Evolutionary conservation across 2,113 vertebrate genomes (phyloP), one percentile per base, ranked within the genome.

Genomic region (Aepyceros melampus): DNA sequence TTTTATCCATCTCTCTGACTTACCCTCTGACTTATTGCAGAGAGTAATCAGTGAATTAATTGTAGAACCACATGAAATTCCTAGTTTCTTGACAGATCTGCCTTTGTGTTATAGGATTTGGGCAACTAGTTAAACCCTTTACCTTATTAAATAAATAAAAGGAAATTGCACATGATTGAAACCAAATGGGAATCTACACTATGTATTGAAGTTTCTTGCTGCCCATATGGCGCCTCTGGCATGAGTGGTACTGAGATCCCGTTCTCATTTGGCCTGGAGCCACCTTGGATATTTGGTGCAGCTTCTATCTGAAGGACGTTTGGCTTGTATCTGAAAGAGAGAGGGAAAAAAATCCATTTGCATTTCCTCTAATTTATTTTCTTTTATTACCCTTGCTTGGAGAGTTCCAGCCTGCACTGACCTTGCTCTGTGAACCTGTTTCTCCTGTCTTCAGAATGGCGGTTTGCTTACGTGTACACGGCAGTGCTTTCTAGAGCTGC

Each of bases 161-260:
- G 92, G 94, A 98, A 98, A 97, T 97, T 98, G 92, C 95, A 86
- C 95, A 87, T 98, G 97, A 98, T 98, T 98, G 98, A 98, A 99
- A 98, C 96, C 98, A 99, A 98, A 98, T 97, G 96, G 90, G 51
- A 96, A 95, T 86, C 86, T 87, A 60, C 5, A 4, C 40, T 55
- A 84, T 25, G 56, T 9, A 60, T 1, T 96, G 95, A 98, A 92
- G 9, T n/a, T 55, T 47, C 12, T 97, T 96, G 95, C 58, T 96
- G 89, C 83, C 85, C 95, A 89, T 88, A 56, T 94, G 94, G 91
- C 89, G 94, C 79, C 88, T 76, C 79, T 97, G 91, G 95, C 83
- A n/a, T 53, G 78, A 91, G 62, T 40, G 86, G 74, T 89, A 23
- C 13, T 88, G 71, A 91, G 94, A 97, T 51, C 82, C 55, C 17